Conservation (phyloP, 2,113 vertebrate genomes). For the Mesocricetus auratus region DNA sequence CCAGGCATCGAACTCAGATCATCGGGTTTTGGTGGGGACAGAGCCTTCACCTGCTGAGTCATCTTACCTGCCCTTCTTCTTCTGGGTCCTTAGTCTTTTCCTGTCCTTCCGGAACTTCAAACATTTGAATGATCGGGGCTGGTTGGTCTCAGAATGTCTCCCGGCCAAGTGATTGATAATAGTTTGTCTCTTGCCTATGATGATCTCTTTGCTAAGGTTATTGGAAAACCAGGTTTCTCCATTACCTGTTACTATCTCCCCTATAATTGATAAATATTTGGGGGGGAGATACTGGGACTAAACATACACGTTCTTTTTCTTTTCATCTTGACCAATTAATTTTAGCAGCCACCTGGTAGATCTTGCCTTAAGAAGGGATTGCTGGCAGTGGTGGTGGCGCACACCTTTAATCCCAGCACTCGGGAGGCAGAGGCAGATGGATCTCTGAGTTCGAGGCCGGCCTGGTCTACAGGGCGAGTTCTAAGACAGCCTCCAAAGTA, state of each 20-base stretch:
- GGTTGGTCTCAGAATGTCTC: background rate
- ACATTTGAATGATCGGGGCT: background rate
- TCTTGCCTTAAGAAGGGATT: background rate
- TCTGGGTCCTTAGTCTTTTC: background rate
- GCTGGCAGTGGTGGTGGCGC: background rate
- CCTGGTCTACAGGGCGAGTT: background rate
- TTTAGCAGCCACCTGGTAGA: background rate
- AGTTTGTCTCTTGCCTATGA: background rate
- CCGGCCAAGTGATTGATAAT: background rate
- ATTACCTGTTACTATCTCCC: background rate
- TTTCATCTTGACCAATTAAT: background rate
- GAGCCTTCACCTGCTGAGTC: background rate
- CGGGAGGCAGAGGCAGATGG: background rate
- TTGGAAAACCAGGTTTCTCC: background rate
- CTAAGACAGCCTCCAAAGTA: background rate
- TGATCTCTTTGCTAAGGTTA: background rate
- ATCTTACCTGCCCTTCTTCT: background rate
- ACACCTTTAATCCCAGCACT: background rate
- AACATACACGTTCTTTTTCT: background rate
- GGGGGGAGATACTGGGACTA: background rate
- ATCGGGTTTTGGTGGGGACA: background rate
- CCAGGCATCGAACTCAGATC: background rate
- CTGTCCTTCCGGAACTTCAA: background rate
- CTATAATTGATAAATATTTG: background rate
- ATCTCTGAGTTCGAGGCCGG: background rate